Evolutionary conservation across 2,888 invertebrate genomes (phyloP).

Genomic region (Lepidonotus clava): DNA sequence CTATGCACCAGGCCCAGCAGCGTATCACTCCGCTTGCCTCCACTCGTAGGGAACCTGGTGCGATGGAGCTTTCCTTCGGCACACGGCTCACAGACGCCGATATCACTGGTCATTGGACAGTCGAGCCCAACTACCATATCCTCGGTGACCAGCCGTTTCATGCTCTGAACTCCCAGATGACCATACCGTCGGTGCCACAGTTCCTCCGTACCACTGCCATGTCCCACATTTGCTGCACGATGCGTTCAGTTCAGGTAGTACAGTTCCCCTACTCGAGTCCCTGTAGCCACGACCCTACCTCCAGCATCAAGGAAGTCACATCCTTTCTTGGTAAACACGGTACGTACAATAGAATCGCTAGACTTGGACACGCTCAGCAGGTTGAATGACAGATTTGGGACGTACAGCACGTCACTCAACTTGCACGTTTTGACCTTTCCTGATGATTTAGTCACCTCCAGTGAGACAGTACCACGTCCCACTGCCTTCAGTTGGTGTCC

Average conservation of each 20-base stretch:
- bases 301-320: conserved; percentile 42
- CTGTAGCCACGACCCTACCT: conserved; percentile 16
- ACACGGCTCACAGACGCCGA: conserved; percentile 50
- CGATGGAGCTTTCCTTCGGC: conserved; percentile 32
- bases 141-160: conserved; percentile 4
- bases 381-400: conserved; percentile 49
- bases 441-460: not conserved
- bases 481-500: conserved; percentile 43
- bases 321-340: conserved; percentile 28
- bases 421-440: not conserved
- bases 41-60: conserved; percentile 14
- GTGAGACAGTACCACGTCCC: conserved; percentile 47
- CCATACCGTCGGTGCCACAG: conserved; percentile 54
- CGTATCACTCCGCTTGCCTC: not conserved
- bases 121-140: conserved; percentile 34
- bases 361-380: conserved; percentile 52
- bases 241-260: not conserved
- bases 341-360: not conserved
- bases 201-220: not conserved
- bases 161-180: conserved; percentile 17
- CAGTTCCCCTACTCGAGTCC: conserved; percentile 15
- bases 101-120: not conserved
- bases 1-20: conserved; percentile 38
- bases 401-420: conserved; percentile 51
- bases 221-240: not conserved